Evolutionary conservation across 2,888 invertebrate genomes (phyloP).

Genomic region (Hanleya hanleyi): DNA sequence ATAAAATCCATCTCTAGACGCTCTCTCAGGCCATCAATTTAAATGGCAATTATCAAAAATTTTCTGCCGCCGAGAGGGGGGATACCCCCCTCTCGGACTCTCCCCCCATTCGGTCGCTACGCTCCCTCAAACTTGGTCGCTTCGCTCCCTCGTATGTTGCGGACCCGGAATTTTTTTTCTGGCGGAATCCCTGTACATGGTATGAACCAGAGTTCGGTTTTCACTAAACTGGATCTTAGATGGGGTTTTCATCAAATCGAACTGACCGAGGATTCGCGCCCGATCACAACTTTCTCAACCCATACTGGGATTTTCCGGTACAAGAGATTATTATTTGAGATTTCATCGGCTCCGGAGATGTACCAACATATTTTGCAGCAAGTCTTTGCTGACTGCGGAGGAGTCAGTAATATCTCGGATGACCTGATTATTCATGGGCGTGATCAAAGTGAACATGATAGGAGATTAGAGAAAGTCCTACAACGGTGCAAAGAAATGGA

Average conservation of each 20-base stretch:
- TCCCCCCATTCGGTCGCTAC: too few relatives aligned
- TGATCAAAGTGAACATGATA: constrained; percentile 35
- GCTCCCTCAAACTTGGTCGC: too few relatives aligned
- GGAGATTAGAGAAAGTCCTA: constrained; percentile 15
- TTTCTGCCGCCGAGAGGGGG: too few relatives aligned
- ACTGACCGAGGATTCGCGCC: constrained; percentile 37
- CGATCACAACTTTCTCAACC: constrained; percentile 52
- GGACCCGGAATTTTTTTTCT: too few relatives aligned
- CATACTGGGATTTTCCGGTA: constrained; percentile 42
- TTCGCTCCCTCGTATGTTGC: too few relatives aligned
- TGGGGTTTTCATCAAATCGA: constrained; percentile 49
- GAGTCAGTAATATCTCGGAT: constrained; percentile 37
- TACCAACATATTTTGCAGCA: constrained; percentile 39
- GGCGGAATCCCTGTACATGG: too few relatives aligned
- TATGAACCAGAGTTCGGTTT: constrained; percentile 35
- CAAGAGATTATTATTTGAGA: constrained; percentile 42
- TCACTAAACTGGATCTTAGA: constrained; percentile 47
- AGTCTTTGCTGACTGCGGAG: constrained; percentile 21
- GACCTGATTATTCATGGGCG: constrained; percentile 40
- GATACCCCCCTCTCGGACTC: too few relatives aligned
- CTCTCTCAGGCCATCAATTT: too few relatives aligned
- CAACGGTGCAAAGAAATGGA: constrained; percentile 8
- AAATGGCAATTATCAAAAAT: too few relatives aligned
- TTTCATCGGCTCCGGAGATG: constrained; percentile 41
- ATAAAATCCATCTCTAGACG: too few relatives aligned